Evolutionary conservation across 2,797 vertebrate species (phyloP), one percentile per base, ranked within the genome.

Genomic region (Sebastes paucispinis): DNA sequence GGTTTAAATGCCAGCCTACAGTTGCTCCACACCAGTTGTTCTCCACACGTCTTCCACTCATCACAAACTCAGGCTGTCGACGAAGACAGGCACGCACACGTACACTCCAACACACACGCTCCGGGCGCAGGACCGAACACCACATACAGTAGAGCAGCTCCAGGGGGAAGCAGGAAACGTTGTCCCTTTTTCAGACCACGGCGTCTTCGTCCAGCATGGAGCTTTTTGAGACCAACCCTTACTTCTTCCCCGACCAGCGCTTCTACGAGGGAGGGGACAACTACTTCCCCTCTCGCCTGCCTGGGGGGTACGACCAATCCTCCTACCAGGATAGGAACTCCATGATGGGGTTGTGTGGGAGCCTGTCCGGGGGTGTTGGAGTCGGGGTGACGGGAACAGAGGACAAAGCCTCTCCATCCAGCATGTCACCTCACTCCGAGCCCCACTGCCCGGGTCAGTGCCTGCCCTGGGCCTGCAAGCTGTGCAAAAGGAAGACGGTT

Each of bases 1-100:
- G 97, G 96, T 99, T 99, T 99, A 99, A 99, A 99, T 99, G 98
- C 97, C 98, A 97, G 97, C 96, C 91, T 96, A 92, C 97, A 99
- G 98, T 99, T 99, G 98, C 97, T 92, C 97, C 92, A 94, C 92
- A 97, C 95, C 97, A 97, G 97, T 96, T 96, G 95, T 94, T 94
- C 93, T 92, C 85, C 92, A 95, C 92, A 96, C 88, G 81, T 93
- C 85, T 93, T 95, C 94, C 94, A 93, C 95, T 95, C 91, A 88
- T 93, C 93, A 93, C 94, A 89, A 93, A 94, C 91, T 84, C 77
- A 76, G 88, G 79, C 88, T 71, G 52, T 68, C 81, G 71, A 79
- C 84, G 82, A 88, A 91, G 90, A 85, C 87, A 92, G 86, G 64
- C 85, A 24, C 85, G 74, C 90, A 84, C 78, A 77, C 88, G 34